Conservation (phyloP, 2,888 invertebrate genomes). For the Plagiodera versicolora region DNA sequence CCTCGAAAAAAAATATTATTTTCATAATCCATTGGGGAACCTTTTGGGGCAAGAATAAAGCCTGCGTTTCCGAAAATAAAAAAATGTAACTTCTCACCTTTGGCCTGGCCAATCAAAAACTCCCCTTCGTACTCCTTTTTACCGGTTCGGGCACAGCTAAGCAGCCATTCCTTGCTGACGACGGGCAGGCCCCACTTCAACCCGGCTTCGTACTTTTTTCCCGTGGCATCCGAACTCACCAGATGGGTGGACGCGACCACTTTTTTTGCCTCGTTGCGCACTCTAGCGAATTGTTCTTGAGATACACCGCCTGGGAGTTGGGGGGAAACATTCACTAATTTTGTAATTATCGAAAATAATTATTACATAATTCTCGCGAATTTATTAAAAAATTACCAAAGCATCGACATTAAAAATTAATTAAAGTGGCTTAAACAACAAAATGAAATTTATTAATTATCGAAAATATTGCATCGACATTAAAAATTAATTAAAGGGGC, state of each 20-base stretch:
- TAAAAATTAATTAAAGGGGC: too few species aligned
- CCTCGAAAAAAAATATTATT: too few species aligned
- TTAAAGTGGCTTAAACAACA: too few species aligned
- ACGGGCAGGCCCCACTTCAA: constrained; percentile 85
- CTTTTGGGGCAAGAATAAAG: too few species aligned
- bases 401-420: too few species aligned
- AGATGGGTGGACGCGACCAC: constrained; percentile 77
- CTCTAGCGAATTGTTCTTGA: constrained; percentile 67
- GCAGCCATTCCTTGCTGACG: constrained; percentile 75
- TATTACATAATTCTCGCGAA: too few species aligned
- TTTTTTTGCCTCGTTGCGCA: constrained; percentile 50
- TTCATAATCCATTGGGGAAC: too few species aligned
- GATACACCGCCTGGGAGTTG: constrained; percentile 56
- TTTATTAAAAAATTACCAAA: too few species aligned
- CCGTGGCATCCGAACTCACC: constrained; percentile 70
- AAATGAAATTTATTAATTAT: too few species aligned
- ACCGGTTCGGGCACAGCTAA: constrained; percentile 66
- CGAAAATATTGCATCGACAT: too few species aligned
- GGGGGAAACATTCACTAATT: neutral
- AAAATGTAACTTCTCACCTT: constrained; percentile 45
- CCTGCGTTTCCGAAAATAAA: too few species aligned
- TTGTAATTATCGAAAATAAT: too few species aligned
- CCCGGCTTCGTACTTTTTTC: constrained; percentile 82
- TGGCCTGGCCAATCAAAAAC: constrained; percentile 62
- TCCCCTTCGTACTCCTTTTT: constrained; percentile 59